phyloP scores from a whole-genome alignment of 1,140 invertebrate species.

The Zaprionus inermis region DNA sequence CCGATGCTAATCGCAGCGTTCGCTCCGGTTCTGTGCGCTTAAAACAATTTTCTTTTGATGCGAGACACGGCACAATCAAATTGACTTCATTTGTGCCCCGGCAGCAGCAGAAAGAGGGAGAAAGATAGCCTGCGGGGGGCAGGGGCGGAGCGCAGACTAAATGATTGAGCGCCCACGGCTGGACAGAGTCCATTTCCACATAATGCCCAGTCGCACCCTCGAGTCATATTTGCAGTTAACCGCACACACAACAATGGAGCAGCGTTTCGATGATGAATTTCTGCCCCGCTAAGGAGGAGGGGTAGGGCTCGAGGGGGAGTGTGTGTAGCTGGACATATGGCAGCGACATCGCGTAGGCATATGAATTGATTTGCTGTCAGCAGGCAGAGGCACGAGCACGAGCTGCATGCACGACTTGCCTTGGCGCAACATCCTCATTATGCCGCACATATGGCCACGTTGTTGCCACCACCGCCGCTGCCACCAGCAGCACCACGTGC shows the following conservation, averaged over 20 bases:
- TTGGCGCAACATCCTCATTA: slow-evolving; percentile 64
- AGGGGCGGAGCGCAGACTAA: slow-evolving; percentile 48
- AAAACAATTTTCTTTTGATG: slow-evolving; percentile 82
- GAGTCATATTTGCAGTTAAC: slow-evolving; percentile 75
- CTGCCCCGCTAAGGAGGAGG: slow-evolving; percentile 1
- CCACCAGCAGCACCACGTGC: slow-evolving; percentile 46
- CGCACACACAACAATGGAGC: slow-evolving; percentile 68
- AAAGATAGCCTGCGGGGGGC: slow-evolving; percentile 58
- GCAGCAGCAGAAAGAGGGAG: no score
- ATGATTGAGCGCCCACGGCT: slow-evolving; percentile 59
- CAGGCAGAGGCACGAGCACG: slow-evolving; percentile 7
- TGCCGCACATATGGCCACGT: slow-evolving; percentile 74
- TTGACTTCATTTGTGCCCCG: slow-evolving; percentile 76
- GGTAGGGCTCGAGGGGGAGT: slow-evolving; percentile 1
- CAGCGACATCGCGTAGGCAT: slow-evolving; percentile 43
- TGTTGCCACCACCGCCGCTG: slow-evolving; percentile 36
- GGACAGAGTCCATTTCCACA: slow-evolving; percentile 50
- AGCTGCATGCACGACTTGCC: slow-evolving; percentile 74
- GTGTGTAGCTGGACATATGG: slow-evolving; percentile 6
- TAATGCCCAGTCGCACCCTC: slow-evolving; percentile 58
- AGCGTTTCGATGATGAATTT: slow-evolving; percentile 60
- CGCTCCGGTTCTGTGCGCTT: slow-evolving; percentile 52
- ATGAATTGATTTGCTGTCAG: slow-evolving; percentile 81
- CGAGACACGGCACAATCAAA: slow-evolving; percentile 65
- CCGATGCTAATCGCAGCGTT: slow-evolving; percentile 69